phyloP scores from a whole-genome alignment of 2,113 vertebrate genomes.

The Lycocorax pyrrhopterus region DNA sequence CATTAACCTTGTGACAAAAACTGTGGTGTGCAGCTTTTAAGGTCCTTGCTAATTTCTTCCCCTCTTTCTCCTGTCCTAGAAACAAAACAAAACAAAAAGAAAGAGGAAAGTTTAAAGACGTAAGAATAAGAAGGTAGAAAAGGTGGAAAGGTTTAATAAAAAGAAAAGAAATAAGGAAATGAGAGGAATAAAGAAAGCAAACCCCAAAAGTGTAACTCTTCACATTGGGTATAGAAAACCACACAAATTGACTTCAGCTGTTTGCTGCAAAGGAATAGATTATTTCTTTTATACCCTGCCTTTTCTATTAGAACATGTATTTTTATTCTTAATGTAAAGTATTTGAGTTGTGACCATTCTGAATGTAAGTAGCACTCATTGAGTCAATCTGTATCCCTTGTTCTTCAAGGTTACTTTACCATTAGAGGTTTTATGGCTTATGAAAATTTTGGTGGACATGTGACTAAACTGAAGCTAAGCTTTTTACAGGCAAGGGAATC shows the following conservation, averaged over 20 bases:
- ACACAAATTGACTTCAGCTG: not conserved
- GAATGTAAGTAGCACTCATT: not conserved
- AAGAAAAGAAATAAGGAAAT: not conserved
- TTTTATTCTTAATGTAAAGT: not conserved
- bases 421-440: conserved; percentile 66
- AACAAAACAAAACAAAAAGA: not conserved
- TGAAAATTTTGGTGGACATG: conserved; percentile 79
- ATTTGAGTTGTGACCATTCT: not conserved
- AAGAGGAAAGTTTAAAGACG: not conserved
- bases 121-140: not conserved
- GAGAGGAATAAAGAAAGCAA: not conserved
- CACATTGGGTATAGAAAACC: not conserved
- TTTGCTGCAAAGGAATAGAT: not conserved
- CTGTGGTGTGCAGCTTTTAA: not conserved
- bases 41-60: not conserved
- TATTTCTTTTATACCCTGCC: not conserved
- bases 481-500: conserved; percentile 75
- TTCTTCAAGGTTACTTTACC: conserved; percentile 64
- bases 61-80: not conserved
- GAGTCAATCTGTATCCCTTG: not conserved
- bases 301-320: not conserved
- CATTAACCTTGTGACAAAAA: not conserved
- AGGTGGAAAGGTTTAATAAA: not conserved
- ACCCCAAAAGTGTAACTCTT: not conserved
- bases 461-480: conserved; percentile 70